Conservation (phyloP, 2,888 invertebrate genomes). For the Scaptomyza caliginosa region DNA sequence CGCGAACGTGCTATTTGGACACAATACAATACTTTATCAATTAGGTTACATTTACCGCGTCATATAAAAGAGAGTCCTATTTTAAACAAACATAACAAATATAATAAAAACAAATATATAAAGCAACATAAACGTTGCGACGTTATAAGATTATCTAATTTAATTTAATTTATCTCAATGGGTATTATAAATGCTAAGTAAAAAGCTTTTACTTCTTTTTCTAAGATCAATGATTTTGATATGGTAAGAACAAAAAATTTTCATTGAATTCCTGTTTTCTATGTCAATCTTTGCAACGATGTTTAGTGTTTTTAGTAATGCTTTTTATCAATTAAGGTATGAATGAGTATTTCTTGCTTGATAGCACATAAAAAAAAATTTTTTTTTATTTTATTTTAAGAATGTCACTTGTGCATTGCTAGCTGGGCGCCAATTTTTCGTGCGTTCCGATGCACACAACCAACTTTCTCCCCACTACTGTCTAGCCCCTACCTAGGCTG, state of each 20-base stretch:
- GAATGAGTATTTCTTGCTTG: slow-evolving; percentile 15
- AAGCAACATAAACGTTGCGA: not conserved
- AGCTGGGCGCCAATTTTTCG: slow-evolving; percentile 73
- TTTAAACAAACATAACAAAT: too few relatives aligned
- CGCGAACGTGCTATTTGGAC: slow-evolving; percentile 73
- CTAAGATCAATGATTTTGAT: not conserved
- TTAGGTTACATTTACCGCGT: not conserved
- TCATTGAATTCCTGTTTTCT: too few relatives aligned
- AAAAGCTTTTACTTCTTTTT: not conserved
- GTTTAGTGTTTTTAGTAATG: not conserved
- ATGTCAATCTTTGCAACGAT: not conserved
- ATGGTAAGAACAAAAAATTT: not conserved
- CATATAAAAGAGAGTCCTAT: not conserved
- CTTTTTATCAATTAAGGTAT: not conserved
- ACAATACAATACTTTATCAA: not conserved
- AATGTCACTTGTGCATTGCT: slow-evolving; percentile 63
- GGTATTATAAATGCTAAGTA: not conserved
- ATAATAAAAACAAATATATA: too few relatives aligned
- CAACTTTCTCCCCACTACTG: slow-evolving; percentile 47
- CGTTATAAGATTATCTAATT: slow-evolving; percentile 10
- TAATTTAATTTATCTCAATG: too few relatives aligned
- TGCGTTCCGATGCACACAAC: slow-evolving; percentile 49
- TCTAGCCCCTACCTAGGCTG: slow-evolving; percentile 50
- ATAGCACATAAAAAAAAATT: slow-evolving; percentile 1
- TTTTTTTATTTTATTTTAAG: slow-evolving; percentile 61